Evolutionary conservation across 2,888 invertebrate species (phyloP).

Genomic region (Cephalotes varians): DNA sequence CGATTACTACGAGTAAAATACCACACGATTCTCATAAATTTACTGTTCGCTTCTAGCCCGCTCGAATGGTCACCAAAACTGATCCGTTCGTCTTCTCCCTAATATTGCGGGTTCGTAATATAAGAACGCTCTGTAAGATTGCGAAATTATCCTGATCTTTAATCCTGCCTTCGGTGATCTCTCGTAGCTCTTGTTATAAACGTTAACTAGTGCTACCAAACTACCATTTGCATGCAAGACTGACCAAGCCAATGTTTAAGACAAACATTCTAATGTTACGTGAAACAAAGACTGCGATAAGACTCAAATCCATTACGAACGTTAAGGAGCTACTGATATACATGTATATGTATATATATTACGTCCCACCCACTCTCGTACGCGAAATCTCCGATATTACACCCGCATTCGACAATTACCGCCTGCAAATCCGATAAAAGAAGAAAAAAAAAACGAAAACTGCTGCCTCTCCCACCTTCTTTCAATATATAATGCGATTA

Average conservation of each 20-base stretch:
- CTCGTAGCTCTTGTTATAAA: constrained; percentile 69
- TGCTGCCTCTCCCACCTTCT: constrained; percentile 47
- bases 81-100: constrained; percentile 24
- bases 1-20: not conserved
- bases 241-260: constrained; percentile 76
- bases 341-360: constrained; percentile 32
- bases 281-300: constrained; percentile 75
- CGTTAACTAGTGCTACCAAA: constrained; percentile 75
- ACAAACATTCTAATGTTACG: constrained; percentile 78
- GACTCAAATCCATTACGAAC: constrained; percentile 69
- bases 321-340: constrained; percentile 61
- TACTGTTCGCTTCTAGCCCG: not conserved
- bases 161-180: constrained; percentile 42
- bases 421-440: constrained; percentile 33
- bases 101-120: constrained; percentile 15
- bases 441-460: constrained; percentile 27
- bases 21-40: not conserved
- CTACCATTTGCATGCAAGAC: constrained; percentile 78
- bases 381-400: constrained; percentile 35
- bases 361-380: constrained; percentile 40
- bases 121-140: constrained; percentile 22
- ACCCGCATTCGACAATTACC: constrained; percentile 36
- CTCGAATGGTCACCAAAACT: constrained; percentile 39
- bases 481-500: constrained; percentile 61
- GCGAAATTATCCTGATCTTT: constrained; percentile 44